A percentile compares a stretch with the other conserved stretches of the same genome.
These are phyloP conservation scores for Drosophila subobscura DNA, from an alignment of 1,140 invertebrate genomes.

Conservation along the genomic window DNA sequence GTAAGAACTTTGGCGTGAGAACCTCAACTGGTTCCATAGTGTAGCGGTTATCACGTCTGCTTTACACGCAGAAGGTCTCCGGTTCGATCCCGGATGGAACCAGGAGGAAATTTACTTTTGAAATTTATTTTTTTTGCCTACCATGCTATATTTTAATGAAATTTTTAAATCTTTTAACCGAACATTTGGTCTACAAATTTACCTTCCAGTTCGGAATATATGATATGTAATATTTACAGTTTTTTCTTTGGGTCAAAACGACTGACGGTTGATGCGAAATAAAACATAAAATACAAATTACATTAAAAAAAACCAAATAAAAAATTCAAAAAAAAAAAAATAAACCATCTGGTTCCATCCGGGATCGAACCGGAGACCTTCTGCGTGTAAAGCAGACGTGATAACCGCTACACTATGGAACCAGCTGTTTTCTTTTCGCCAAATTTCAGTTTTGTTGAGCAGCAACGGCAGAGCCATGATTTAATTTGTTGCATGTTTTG, in stretches of 20 bases:
- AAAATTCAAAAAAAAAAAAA: background rate
- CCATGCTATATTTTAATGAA: conserved; percentile 16
- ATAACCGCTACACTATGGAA: conserved; percentile 87
- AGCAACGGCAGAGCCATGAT: background rate
- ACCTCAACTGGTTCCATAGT: conserved; percentile 83
- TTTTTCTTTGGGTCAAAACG: too few species aligned
- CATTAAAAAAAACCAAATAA: background rate
- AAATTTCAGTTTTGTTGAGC: conserved; percentile 56
- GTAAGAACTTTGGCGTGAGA: background rate
- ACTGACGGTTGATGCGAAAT: too few species aligned
- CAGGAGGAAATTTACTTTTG: conserved; percentile 61
- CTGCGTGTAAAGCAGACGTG: conserved; percentile 88
- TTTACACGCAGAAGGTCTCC: conserved; percentile 88
- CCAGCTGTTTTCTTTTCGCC: conserved; percentile 34
- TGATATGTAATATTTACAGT: too few species aligned
- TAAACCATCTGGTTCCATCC: conserved; percentile 21
- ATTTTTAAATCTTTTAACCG: background rate
- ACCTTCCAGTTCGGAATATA: too few species aligned
- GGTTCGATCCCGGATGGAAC: conserved; percentile 87
- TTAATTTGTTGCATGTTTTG: conserved; percentile 21
- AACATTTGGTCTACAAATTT: too few species aligned
- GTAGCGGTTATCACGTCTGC: conserved; percentile 88
- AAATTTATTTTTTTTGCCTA: conserved; percentile 27
- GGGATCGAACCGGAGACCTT: conserved; percentile 71
- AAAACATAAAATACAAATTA: background rate